Evolutionary conservation across 2,797 vertebrate genomes (phyloP), one percentile per base, ranked within the genome.

Genomic region (Epinephelus coioides): DNA sequence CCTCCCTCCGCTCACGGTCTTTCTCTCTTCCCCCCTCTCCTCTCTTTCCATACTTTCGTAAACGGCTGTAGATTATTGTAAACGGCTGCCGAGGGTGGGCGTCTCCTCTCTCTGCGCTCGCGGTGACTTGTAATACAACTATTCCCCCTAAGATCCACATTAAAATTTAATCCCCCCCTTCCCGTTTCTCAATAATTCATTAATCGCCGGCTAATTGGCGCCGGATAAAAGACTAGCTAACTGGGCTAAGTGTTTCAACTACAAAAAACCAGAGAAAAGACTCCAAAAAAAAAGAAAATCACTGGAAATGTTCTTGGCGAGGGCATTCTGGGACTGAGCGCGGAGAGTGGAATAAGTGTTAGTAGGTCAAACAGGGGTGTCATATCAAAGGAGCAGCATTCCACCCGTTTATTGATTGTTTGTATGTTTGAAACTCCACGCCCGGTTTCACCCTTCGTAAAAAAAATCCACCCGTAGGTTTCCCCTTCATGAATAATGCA

Each of bases 151-250:
- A 94, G 92, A 95, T 89, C 91, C 91, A 84, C 90, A 94, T 95
- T 92, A 94, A 95, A 94, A 87, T 94, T 92, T 89, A 94, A 95
- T 93, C 91, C 86, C 87, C 84, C 86, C 82, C 50, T 34, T 91
- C 92, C 90, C 82, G 79, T 93, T 94, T 91, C 90, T 94, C 92
- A 94, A 95, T 95, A 92, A 95, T 95, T 95, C 93, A 95, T 95
- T 96, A 94, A 95, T 94, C 90, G 91, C 83, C 50, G 68, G 91
- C 93, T 96, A 95, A 96, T 95, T 96, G 94, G 94, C 81, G 78
- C 78, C 60, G 83, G 92, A 95, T 95, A 92, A 95, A 94, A 95
- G 91, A 88, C 86, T 79, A 89, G 90, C 90, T 94, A 94, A 95
- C 89, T 93, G 89, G 93, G 93, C 90, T 92, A 93, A 95, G 88